Evolutionary conservation across 2,888 invertebrate species (phyloP), one percentile per base, ranked within the genome.

Genomic region (Apamea monoglypha): DNA sequence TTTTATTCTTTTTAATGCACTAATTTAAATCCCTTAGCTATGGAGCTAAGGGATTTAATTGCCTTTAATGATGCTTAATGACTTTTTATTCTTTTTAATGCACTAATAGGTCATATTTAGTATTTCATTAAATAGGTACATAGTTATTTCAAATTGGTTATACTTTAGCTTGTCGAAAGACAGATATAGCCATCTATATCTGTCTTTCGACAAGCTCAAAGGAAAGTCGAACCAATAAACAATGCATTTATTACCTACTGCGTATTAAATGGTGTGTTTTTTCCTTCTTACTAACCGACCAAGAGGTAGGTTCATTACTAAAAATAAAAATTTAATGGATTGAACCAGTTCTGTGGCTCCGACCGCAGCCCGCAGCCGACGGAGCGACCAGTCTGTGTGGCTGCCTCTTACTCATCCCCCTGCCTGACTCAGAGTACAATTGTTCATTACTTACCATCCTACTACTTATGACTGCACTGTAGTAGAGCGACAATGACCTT

Each of bases 321-420:
- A 93, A 94, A 94, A 94, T 94, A 94, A 93, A 91, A 92, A 89
- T 88, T 92, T 91, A 90, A 93, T 93, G 91, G 90, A 84, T 87
- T 87, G 85, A 91, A 94, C 94, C 94, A 91, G 94, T 93, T 93
- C 89, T 88, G 87, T 76, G 83, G 80, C n/a, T 61, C n/a, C 75
- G 89, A 90, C 90, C 91, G 91, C 92, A 91, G 85, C 82, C 84
- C 87, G 78, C 89, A 83, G 70, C 71, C 50, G 67, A 18, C 73
- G 53, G 40, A 32, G 53, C 85, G 68, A 80, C 85, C 88, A 88
- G 91, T 87, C 90, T 84, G 90, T 88, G 80, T 84, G 70, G 77
- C 79, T 71, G 73, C 75, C 59, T 82, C 86, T 87, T 88, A 91
- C 89, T 88, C 87, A 87, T 83, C 81, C 78, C 73, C 70, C 74